phyloP scores from a whole-genome alignment of 2,113 vertebrate species.

The Halichoeres trimaculatus region DNA sequence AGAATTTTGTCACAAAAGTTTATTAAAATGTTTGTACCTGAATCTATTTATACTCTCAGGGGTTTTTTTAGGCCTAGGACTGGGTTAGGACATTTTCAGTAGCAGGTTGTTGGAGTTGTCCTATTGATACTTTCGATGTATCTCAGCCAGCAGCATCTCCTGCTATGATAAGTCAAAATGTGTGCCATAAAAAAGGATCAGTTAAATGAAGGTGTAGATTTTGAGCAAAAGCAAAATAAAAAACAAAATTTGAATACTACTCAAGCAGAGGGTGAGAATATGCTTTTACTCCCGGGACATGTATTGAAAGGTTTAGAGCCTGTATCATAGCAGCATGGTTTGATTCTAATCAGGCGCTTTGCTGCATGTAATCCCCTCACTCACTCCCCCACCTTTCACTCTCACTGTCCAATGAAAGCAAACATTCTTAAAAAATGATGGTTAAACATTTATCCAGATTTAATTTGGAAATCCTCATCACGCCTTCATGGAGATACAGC shows the following conservation, averaged over 20 bases:
- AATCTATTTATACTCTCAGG: too few species aligned
- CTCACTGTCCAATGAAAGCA: not conserved
- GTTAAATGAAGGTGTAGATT: too few species aligned
- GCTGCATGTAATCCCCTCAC: not conserved
- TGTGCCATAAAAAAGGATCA: too few species aligned
- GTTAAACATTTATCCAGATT: not conserved
- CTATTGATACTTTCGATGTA: not conserved
- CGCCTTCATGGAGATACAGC: not conserved
- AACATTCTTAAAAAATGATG: not conserved
- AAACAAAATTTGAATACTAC: not conserved
- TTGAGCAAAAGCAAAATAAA: not conserved
- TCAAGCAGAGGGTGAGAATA: not conserved
- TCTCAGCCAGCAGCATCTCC: not conserved
- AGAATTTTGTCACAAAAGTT: not conserved
- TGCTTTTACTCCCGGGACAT: not conserved
- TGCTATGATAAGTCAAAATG: not conserved
- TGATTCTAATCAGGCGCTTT: not conserved
- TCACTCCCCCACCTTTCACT: not conserved
- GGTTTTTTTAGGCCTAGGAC: too few species aligned
- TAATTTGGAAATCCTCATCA: not conserved
- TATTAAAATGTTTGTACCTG: too few species aligned
- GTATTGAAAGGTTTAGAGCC: not conserved
- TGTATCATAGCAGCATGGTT: not conserved
- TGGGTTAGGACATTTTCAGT: not conserved
- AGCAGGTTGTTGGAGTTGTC: too few species aligned